phyloP scores from a whole-genome alignment of 2,113 vertebrate species.

The Eulacestoma nigropectus region DNA sequence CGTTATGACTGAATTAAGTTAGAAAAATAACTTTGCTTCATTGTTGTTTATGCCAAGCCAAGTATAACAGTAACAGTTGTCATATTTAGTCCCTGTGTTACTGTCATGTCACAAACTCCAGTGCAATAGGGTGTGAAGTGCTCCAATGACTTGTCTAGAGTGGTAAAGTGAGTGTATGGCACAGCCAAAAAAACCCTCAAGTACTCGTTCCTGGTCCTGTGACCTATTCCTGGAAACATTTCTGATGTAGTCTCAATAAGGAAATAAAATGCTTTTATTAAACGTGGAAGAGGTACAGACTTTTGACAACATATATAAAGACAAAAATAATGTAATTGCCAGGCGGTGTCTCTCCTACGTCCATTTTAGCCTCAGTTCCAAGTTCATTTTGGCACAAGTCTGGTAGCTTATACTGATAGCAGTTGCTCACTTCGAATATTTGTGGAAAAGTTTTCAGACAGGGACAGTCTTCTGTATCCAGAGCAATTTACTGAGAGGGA shows the following conservation, averaged over 20 bases:
- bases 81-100: neutral
- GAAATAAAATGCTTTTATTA: neutral
- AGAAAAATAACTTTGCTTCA: neutral
- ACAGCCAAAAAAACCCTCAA: neutral
- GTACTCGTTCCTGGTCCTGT: neutral
- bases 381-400: neutral
- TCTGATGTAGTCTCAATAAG: neutral
- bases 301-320: neutral
- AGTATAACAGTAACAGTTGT: neutral
- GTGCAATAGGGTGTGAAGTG: neutral
- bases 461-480: neutral
- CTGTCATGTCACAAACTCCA: neutral
- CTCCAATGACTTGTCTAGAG: neutral
- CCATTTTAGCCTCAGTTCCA: neutral
- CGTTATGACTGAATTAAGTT: neutral
- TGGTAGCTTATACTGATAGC: neutral
- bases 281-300: neutral
- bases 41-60: neutral
- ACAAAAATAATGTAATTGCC: neutral
- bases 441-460: neutral
- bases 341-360: neutral
- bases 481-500: neutral
- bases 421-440: neutral
- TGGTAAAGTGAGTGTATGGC: neutral
- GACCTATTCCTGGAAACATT: neutral